Conservation (phyloP, 2,888 invertebrate genomes). For the Agrochola lota region DNA sequence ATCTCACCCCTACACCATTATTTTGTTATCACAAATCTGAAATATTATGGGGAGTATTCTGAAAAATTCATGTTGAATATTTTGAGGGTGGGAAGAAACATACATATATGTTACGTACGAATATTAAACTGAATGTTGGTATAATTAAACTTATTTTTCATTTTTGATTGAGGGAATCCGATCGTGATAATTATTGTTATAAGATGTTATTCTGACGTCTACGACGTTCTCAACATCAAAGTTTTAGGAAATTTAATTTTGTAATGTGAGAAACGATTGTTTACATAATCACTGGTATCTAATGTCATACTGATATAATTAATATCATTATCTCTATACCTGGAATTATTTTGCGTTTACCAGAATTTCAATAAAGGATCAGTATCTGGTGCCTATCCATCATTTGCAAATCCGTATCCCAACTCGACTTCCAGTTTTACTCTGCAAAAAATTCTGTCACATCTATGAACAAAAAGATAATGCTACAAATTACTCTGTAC, state of each 20-base stretch:
- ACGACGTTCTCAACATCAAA: background rate
- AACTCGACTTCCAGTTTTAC: background rate
- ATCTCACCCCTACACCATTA: constrained; percentile 35
- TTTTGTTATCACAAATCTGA: constrained; percentile 52
- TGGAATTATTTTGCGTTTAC: background rate
- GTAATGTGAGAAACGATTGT: background rate
- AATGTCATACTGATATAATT: background rate
- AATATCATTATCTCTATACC: background rate
- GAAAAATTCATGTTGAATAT: constrained; percentile 17
- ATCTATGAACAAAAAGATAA: constrained; percentile 6
- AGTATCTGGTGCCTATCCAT: background rate
- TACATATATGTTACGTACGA: too few relatives aligned
- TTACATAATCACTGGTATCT: background rate
- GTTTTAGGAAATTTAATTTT: background rate
- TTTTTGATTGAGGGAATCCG: background rate
- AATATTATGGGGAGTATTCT: constrained; percentile 32
- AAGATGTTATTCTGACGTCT: background rate
- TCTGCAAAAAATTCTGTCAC: background rate
- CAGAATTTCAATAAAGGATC: background rate
- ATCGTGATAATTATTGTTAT: background rate
- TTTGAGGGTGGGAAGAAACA: background rate
- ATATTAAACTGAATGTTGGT: background rate
- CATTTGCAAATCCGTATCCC: background rate
- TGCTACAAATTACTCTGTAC: constrained; percentile 28
- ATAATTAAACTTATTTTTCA: background rate